Conservation (phyloP, 2,113 vertebrate species). For the Xyrauchen texanus region DNA sequence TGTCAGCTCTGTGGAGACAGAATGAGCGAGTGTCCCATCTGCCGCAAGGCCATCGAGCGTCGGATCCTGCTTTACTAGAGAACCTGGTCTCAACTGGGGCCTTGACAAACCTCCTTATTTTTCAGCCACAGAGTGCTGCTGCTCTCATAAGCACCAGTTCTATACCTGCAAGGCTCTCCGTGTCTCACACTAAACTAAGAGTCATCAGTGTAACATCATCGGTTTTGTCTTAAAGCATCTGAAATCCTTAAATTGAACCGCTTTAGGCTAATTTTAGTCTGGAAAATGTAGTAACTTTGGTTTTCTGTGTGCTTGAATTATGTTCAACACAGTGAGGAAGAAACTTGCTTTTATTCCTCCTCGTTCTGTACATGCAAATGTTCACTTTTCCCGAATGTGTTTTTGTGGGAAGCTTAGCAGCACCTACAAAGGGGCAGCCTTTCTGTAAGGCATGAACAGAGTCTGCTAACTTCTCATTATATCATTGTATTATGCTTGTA, state of each 20-base stretch:
- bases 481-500: constrained; percentile 18
- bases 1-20: constrained; percentile 97
- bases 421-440: background rate
- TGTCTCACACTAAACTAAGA: constrained; percentile 39
- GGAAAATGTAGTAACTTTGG: background rate
- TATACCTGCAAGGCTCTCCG: constrained; percentile 21
- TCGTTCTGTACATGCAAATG: constrained; percentile 8
- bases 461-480: background rate
- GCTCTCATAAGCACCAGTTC: constrained; percentile 22
- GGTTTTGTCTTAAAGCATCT: background rate
- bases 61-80: constrained; percentile 94
- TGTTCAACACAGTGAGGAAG: background rate
- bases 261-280: background rate
- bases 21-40: constrained; percentile 99
- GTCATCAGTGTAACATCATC: constrained; percentile 46
- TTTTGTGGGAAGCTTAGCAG: background rate
- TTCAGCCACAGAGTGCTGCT: constrained; percentile 8
- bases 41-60: constrained; percentile 96
- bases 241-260: background rate
- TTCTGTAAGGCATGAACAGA: background rate
- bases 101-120: constrained; percentile 6
- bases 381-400: background rate
- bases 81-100: background rate
- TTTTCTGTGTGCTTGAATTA: constrained; percentile 25
- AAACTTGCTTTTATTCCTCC: background rate